phyloP scores from a whole-genome alignment of 2,113 vertebrate species.

The Cromileptes altivelis region DNA sequence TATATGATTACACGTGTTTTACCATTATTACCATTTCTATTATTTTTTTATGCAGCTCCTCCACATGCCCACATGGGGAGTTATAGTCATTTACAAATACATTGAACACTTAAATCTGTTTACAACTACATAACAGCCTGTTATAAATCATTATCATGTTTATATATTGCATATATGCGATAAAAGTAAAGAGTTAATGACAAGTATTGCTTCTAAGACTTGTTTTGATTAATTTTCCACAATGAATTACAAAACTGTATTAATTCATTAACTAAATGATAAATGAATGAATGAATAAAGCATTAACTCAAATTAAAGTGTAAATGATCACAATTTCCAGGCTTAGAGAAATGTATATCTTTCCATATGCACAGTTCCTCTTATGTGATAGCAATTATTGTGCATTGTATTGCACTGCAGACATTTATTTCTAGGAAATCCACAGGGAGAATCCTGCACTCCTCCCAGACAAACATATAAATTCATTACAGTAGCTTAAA shows the following conservation, averaged over 20 bases:
- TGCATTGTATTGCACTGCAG: not conserved
- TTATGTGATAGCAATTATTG: not conserved
- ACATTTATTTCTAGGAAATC: slow-evolving; percentile 10
- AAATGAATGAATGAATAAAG: slow-evolving; percentile 1
- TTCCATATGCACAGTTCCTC: not conserved
- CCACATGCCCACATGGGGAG: no score
- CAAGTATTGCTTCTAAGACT: no score
- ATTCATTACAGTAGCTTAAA: slow-evolving; percentile 27
- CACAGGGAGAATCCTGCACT: not conserved
- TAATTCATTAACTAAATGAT: not conserved
- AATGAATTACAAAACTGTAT: not conserved
- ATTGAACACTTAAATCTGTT: no score
- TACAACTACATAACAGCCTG: no score
- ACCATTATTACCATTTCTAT: no score
- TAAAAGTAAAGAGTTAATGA: no score
- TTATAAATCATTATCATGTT: no score
- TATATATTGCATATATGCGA: no score
- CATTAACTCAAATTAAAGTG: not conserved
- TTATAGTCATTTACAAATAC: no score
- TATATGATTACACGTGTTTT: no score
- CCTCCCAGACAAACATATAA: not conserved
- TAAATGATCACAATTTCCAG: not conserved
- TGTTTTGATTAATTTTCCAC: not conserved
- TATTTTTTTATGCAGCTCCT: no score
- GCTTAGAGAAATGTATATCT: not conserved